Evolutionary conservation across 2,113 vertebrate genomes (phyloP), one percentile per base, ranked within the genome.

Genomic region (Sinocyclocheilus anshuiensis): DNA sequence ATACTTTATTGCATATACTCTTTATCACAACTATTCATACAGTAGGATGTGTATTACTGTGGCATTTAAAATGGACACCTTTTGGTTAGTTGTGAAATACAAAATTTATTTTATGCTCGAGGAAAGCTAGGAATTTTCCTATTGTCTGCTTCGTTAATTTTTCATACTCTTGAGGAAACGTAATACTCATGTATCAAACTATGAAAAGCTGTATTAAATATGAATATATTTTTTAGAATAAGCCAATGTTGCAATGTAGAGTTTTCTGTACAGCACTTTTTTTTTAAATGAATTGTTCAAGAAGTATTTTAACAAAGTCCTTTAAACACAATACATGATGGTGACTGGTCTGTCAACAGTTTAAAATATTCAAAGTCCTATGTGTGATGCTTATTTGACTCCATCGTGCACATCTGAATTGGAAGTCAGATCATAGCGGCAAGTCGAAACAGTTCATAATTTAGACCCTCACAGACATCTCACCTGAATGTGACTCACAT

Each of bases 41-140:
- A 61, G 57, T 61, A 36, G 55, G 50, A 57, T 22, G 26, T 57
- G 26, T 36, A 36, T 55, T 77, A 77, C 2, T 33, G 15, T 36
- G 33, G 20, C n/a, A 67, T 65, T 29, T 81, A 48, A 50, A 78
- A 26, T 16, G 13, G 3, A n/a, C 4, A 77, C n/a, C 39, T 65
- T 81, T 12, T 8, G 78, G 57, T 81, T 81, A 81, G 55, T 81
- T 29, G 29, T 59, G 8, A 59, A 15, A 45, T 33, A 11, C 76
- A 78, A 16, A 4, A 22, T 39, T n/a, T n/a, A 1, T 24, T 81
- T 16, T 24, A 26, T 29, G n/a, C 50, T 36, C 5, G 0, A 42
- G 42, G 22, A 65, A 36, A 81, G 80, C 80, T 15, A 69, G 42
- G 42, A 33, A 22, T 13, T 20, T 69, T 29, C 80, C 63, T 69